phyloP scores from a whole-genome alignment of 2,888 invertebrate genomes.

The Bhutanitis thaidina region DNA sequence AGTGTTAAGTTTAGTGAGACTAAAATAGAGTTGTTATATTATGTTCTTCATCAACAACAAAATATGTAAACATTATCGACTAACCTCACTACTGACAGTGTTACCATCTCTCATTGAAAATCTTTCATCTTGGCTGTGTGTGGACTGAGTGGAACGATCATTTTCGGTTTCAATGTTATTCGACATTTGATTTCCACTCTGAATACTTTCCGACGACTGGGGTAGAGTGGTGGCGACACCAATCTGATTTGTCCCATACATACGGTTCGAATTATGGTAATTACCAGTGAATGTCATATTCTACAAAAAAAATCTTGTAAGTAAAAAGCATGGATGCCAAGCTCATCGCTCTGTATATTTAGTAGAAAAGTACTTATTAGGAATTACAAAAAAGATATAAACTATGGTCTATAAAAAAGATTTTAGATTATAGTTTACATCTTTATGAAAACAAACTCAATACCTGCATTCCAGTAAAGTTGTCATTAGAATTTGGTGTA shows the following conservation, averaged over 20 bases:
- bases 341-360: no score
- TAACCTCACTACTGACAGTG: slow-evolving; percentile 31
- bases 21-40: no score
- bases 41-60: no score
- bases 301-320: slow-evolving; percentile 29
- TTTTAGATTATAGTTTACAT: no score
- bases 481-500: slow-evolving; percentile 61
- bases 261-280: slow-evolving; percentile 55
- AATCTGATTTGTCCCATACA: slow-evolving; percentile 71
- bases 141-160: slow-evolving; percentile 43
- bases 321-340: neutral
- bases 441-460: no score
- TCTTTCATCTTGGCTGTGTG: slow-evolving; percentile 60
- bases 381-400: no score
- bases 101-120: slow-evolving; percentile 39
- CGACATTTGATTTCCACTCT: slow-evolving; percentile 39
- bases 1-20: no score
- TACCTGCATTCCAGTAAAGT: slow-evolving; percentile 57
- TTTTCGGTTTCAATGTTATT: slow-evolving; percentile 47
- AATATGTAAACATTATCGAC: neutral
- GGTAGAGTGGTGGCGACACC: slow-evolving; percentile 73
- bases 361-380: no score
- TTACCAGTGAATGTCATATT: slow-evolving; percentile 52
- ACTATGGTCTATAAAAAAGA: no score
- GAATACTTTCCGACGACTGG: slow-evolving; percentile 49